Percentiles rank a stretch among this genome's conserved stretches.
These are phyloP conservation scores for Tetramorium parvispinum DNA, from an alignment of 1,140 invertebrate species.

Conservation along the genomic window DNA sequence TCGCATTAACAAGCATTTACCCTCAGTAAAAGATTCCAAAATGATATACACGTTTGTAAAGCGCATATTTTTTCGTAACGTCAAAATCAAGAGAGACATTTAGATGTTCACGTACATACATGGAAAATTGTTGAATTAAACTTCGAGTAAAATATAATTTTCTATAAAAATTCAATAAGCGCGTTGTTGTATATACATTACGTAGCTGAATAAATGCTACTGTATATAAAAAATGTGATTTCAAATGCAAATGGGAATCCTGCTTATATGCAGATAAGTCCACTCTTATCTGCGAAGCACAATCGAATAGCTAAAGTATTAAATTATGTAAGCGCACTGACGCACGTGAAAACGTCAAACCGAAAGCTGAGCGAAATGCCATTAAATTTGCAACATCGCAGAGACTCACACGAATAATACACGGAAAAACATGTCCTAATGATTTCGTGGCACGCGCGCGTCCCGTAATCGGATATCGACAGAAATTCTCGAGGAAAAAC, in stretches of 20 bases:
- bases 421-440: constrained; percentile 1
- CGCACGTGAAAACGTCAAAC: background rate
- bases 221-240: constrained; percentile 8
- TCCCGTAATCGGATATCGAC: background rate
- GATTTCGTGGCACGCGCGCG: background rate
- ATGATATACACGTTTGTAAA: background rate
- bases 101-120: background rate
- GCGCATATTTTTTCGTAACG: background rate
- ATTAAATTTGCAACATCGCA: constrained; percentile 20
- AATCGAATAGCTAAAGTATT: constrained; percentile 24
- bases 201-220: background rate
- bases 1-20: background rate
- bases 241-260: constrained; percentile 9
- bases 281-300: background rate
- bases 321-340: constrained; percentile 46
- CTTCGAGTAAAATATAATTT: background rate
- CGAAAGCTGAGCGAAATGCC: constrained; percentile 16
- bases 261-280: constrained; percentile 11
- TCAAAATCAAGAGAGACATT: background rate
- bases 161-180: background rate
- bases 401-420: constrained; percentile 15
- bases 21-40: background rate
- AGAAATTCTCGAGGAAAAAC: constrained; percentile 15
- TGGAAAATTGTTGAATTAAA: background rate
- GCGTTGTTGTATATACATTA: background rate